phyloP scores from a whole-genome alignment of 2,797 vertebrate genomes.

The Crocidura indochinensis region DNA sequence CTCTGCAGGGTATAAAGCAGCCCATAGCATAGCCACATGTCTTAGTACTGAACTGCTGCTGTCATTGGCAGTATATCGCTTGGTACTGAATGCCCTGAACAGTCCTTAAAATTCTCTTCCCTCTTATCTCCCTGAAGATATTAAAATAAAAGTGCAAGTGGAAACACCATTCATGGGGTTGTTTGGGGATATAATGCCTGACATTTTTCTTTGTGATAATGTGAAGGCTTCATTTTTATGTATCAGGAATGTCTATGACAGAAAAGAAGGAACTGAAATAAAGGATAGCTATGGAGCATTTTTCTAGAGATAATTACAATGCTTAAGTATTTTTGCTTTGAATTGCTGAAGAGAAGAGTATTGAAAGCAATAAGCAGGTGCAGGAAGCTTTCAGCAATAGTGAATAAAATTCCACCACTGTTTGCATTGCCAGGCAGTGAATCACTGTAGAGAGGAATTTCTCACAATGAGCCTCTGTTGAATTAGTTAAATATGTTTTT shows the following conservation, averaged over 20 bases:
- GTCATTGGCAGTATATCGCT: too few relatives aligned
- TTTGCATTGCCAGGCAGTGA: not conserved
- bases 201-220: not conserved
- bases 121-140: too few relatives aligned
- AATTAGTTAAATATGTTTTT: not conserved
- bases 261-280: not conserved
- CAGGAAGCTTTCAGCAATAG: not conserved
- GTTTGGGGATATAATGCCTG: not conserved
- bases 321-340: not conserved
- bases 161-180: not conserved
- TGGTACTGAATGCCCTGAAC: too few relatives aligned
- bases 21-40: too few relatives aligned
- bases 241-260: slow-evolving; percentile 29
- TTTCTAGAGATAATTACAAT: not conserved
- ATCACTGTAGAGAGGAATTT: not conserved
- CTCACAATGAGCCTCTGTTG: not conserved
- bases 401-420: not conserved
- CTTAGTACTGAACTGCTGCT: too few relatives aligned
- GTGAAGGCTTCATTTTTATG: slow-evolving; percentile 5
- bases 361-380: not conserved
- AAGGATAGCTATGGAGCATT: not conserved
- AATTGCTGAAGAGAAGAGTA: not conserved
- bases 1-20: too few relatives aligned
- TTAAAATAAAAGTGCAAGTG: not conserved
- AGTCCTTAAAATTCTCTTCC: too few relatives aligned